These are phyloP conservation scores for Rhabditophanes sp. DNA, from an alignment of 2,888 invertebrate genomes.

Conservation along the genomic window DNA sequence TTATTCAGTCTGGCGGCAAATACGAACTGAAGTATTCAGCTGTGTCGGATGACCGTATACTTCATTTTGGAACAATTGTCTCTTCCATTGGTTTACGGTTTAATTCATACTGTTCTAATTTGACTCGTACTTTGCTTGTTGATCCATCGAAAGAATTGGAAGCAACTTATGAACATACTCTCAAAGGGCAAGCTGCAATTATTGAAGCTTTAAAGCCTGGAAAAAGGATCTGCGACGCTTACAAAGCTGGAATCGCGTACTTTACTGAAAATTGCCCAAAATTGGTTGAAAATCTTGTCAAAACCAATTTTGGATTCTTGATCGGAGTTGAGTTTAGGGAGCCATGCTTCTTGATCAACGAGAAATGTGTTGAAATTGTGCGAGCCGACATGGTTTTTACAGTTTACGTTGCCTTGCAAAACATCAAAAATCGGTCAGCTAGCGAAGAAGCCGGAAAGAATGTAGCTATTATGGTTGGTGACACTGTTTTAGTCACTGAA, in stretches of 20 bases:
- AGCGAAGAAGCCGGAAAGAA: conserved; percentile 64
- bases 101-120: conserved; percentile 86
- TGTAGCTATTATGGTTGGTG: conserved; percentile 84
- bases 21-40: conserved; percentile 91
- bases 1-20: conserved; percentile 94
- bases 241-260: conserved; percentile 62
- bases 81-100: conserved; percentile 73
- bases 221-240: conserved; percentile 67
- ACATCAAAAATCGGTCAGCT: conserved; percentile 65
- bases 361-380: conserved; percentile 59
- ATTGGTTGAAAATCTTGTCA: conserved; percentile 73
- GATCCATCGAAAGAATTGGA: conserved; percentile 62
- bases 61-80: conserved; percentile 88
- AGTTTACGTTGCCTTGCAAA: conserved; percentile 75
- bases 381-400: conserved; percentile 74
- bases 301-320: conserved; percentile 60
- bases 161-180: conserved; percentile 68
- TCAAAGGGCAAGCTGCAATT: conserved; percentile 75
- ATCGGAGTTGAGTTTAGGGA: conserved; percentile 98
- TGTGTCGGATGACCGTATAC: conserved; percentile 79
- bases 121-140: conserved; percentile 83
- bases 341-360: conserved; percentile 73
- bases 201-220: conserved; percentile 63
- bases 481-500: conserved; percentile 67
- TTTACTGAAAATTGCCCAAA: conserved; percentile 72